These are phyloP conservation scores for Cyclophora albipunctata DNA, from an alignment of 2,888 invertebrate genomes.

Conservation along the genomic window DNA sequence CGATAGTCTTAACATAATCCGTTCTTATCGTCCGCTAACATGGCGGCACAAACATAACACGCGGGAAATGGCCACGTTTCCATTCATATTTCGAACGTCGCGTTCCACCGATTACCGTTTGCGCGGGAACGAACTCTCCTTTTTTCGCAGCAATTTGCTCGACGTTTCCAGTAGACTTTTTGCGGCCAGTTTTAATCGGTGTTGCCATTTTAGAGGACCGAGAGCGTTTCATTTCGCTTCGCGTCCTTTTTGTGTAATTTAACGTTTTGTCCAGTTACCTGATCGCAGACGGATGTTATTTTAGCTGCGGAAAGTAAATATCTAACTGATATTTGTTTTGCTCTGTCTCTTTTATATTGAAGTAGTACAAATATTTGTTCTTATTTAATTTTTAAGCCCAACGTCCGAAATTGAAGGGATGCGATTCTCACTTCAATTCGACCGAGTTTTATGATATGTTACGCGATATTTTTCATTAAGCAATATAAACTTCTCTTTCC, in stretches of 20 bases:
- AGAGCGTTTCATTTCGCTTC: constrained; percentile 44
- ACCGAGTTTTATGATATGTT: no score
- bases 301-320: not conserved
- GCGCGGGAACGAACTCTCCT: constrained; percentile 40
- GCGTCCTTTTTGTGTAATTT: constrained; percentile 21
- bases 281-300: constrained; percentile 8
- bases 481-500: constrained; percentile 25
- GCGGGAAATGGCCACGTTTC: constrained; percentile 44
- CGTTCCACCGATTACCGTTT: constrained; percentile 54
- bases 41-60: constrained; percentile 44
- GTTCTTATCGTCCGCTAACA: constrained; percentile 26
- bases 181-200: constrained; percentile 65
- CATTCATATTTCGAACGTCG: constrained; percentile 53
- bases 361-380: no score
- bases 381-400: no score
- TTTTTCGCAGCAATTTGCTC: constrained; percentile 60
- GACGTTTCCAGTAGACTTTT: constrained; percentile 52
- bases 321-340: no score
- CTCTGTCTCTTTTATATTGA: no score
- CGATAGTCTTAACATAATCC: constrained; percentile 31
- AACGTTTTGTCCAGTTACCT: constrained; percentile 9
- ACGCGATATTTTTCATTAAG: not conserved
- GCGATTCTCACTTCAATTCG: no score
- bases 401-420: no score
- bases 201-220: constrained; percentile 55